Percentiles rank a stretch among this genome's conserved stretches.
These are phyloP conservation scores for Raja brachyura DNA, from an alignment of 2,113 vertebrate species.

Conservation along the genomic window DNA sequence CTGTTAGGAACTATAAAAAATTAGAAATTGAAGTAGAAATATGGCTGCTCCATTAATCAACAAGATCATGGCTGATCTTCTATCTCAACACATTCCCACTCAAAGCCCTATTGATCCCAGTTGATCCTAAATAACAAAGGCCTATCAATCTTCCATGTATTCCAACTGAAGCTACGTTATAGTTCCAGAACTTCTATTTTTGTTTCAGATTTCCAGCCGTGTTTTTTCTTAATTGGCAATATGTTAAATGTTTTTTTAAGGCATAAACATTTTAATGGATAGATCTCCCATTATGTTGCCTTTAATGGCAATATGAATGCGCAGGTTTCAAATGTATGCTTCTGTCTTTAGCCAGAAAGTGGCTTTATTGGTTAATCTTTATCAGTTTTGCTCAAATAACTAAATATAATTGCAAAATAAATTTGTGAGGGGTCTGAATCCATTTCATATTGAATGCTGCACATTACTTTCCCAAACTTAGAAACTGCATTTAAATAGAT, in stretches of 20 bases:
- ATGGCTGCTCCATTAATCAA: too few species aligned
- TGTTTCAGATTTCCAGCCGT: background rate
- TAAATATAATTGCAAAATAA: background rate
- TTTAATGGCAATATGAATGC: background rate
- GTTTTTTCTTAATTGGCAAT: background rate
- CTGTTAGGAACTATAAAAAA: background rate
- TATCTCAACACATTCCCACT: too few species aligned
- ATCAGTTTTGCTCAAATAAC: background rate
- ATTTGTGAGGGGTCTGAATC: background rate
- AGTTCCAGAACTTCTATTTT: background rate
- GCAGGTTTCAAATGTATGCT: background rate
- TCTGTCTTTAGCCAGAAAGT: background rate
- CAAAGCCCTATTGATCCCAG: too few species aligned
- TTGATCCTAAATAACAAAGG: too few species aligned
- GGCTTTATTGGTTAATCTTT: background rate
- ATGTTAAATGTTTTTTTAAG: background rate
- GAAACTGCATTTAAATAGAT: background rate
- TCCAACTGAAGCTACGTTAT: background rate
- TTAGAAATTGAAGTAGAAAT: too few species aligned
- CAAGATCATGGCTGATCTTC: too few species aligned
- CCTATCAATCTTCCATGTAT: background rate
- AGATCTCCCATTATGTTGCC: background rate
- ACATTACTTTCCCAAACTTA: background rate
- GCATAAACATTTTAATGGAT: background rate
- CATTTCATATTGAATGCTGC: background rate